Evolutionary conservation across 2,113 vertebrate genomes (phyloP), one percentile per base, ranked within the genome.

Genomic region (Pycnonotus jocosus): DNA sequence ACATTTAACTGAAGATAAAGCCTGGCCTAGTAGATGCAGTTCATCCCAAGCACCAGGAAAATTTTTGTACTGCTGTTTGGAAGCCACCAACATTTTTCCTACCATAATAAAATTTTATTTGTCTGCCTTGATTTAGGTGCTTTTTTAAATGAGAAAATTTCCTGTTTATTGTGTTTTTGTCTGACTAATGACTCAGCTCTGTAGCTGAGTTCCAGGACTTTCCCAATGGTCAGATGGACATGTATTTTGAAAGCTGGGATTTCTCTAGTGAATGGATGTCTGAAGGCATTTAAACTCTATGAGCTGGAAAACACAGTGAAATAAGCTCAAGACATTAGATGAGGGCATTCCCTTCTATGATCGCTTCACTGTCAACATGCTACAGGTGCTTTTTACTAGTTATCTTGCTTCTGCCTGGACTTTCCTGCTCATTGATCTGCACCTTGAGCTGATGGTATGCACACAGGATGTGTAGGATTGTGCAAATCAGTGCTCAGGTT

Each of bases 131-230:
- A 50, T 51, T 35, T 91, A 68, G 86, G 88, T 96, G 78, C 30
- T 95, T 97, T 98, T 88, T 87, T 38, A 83, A 86, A 91, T 90
- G 58, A 96, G 94, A 95, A 94, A 74, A 96, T 81, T 96, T 98
- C 93, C 90, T 95, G 77, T 94, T 95, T 70, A 74, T 96, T 96
- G 65, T 81, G 53, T 84, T 92, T 95, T 92, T 72, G 76, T 88
- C 93, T 85, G 60, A 92, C 62, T 96, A 81, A 90, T 54, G 69
- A 76, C 60, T 92, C 56, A 92, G 68, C 19, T 77, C 70, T 73
- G 31, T 31, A 74, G 37, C 68, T 94, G 91, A 94, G 13, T 90
- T 83, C 90, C 87, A 95, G 95, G 92, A 96, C 56, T 95, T 96
- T 83, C 92, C 92, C 78, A 58, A 65, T 50, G 31, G 72, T 65